These are phyloP conservation scores for Notarius lentiginosus DNA, from an alignment of 2,113 vertebrate species.

Conservation along the genomic window DNA sequence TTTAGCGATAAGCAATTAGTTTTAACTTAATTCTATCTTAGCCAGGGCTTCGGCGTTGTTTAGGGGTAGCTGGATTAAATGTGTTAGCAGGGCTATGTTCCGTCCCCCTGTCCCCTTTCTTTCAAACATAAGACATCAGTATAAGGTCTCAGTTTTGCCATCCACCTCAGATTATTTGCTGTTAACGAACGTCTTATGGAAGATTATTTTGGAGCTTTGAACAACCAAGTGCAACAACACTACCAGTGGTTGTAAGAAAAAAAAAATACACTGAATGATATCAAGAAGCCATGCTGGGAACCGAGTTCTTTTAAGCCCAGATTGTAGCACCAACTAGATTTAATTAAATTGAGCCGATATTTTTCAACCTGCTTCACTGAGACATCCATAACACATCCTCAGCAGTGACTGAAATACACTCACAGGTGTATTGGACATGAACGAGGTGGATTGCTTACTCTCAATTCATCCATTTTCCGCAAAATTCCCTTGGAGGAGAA, in stretches of 20 bases:
- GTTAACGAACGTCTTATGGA: not conserved
- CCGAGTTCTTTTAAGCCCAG: not conserved
- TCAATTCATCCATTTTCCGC: not conserved
- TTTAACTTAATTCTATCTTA: not conserved
- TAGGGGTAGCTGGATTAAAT: not conserved
- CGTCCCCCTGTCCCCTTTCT: too few relatives aligned
- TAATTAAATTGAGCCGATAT: not conserved
- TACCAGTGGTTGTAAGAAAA: not conserved
- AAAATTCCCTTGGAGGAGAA: too few relatives aligned
- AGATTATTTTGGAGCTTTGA: not conserved
- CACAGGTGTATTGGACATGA: not conserved
- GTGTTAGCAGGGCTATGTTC: not conserved
- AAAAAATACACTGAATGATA: not conserved
- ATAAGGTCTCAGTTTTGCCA: not conserved
- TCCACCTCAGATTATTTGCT: not conserved
- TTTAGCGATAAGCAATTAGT: not conserved
- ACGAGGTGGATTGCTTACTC: not conserved
- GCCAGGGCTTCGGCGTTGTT: not conserved
- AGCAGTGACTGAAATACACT: not conserved
- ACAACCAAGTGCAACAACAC: not conserved
- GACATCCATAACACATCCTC: not conserved
- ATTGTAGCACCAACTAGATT: not conserved
- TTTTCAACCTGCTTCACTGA: not conserved
- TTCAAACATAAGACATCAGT: too few relatives aligned
- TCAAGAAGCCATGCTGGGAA: not conserved